These are phyloP conservation scores for Pterostichus madidus DNA, from an alignment of 2,888 invertebrate genomes.

Conservation along the genomic window DNA sequence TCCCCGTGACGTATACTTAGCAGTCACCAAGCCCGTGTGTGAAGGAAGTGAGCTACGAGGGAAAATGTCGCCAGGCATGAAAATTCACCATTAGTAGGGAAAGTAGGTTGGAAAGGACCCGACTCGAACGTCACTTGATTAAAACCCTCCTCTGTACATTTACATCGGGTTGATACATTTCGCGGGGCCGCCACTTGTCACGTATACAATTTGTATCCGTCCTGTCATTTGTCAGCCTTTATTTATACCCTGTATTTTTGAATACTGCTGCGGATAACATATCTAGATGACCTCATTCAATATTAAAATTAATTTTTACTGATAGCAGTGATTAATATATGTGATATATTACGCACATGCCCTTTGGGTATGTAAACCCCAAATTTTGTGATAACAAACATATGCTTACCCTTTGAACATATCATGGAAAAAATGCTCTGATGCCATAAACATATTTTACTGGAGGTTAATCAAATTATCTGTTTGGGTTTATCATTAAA, in stretches of 20 bases:
- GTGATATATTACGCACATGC: conserved; percentile 6
- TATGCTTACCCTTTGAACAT: no score
- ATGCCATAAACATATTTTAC: no score
- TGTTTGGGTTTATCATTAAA: no score
- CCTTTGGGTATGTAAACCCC: no score
- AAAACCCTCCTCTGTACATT: conserved; percentile 18
- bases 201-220: conserved; percentile 47
- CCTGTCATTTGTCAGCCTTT: conserved; percentile 51
- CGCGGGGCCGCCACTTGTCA: conserved; percentile 40
- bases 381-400: no score
- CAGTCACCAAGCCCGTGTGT: no score
- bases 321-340: conserved; percentile 34
- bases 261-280: conserved; percentile 20
- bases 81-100: conserved; percentile 53
- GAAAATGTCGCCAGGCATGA: conserved; percentile 52
- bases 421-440: no score
- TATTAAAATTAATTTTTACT: conserved; percentile 44
- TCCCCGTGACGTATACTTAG: no score
- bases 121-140: conserved; percentile 45
- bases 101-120: conserved; percentile 1
- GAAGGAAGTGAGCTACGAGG: background rate
- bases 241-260: conserved; percentile 45
- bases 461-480: no score
- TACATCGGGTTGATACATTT: conserved; percentile 27
- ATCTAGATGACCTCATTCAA: conserved; percentile 48